phyloP scores from a whole-genome alignment of 1,140 invertebrate genomes.

The Pararge aegeria region DNA sequence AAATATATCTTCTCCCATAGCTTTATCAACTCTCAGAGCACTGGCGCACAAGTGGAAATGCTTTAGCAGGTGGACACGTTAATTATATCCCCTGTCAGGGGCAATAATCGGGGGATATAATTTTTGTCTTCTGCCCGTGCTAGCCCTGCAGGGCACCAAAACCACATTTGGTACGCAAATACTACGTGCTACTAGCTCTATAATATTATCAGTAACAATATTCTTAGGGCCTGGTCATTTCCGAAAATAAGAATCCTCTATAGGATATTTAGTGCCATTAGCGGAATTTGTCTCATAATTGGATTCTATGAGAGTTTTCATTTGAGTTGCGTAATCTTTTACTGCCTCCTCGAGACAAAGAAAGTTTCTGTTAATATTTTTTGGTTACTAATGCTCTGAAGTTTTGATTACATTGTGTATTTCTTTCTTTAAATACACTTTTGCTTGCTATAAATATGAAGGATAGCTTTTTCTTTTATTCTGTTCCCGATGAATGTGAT shows the following conservation, averaged over 20 bases:
- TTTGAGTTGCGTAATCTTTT: not conserved
- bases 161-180: too few species aligned
- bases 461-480: not conserved
- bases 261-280: not conserved
- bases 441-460: not conserved
- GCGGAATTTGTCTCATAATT: constrained; percentile 14
- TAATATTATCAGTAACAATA: not conserved
- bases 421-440: not conserved
- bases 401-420: not conserved
- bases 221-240: not conserved
- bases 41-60: too few species aligned
- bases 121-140: too few species aligned
- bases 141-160: too few species aligned
- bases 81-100: too few species aligned
- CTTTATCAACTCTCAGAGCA: too few species aligned
- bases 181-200: too few species aligned
- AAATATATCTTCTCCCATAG: too few species aligned
- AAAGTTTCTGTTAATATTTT: not conserved
- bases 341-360: too few species aligned
- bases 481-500: not conserved
- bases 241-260: too few species aligned
- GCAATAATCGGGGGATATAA: too few species aligned
- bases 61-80: too few species aligned
- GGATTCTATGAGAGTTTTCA: not conserved
- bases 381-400: not conserved